Conservation (phyloP, 2,888 invertebrate species). For the Pocota personata region DNA sequence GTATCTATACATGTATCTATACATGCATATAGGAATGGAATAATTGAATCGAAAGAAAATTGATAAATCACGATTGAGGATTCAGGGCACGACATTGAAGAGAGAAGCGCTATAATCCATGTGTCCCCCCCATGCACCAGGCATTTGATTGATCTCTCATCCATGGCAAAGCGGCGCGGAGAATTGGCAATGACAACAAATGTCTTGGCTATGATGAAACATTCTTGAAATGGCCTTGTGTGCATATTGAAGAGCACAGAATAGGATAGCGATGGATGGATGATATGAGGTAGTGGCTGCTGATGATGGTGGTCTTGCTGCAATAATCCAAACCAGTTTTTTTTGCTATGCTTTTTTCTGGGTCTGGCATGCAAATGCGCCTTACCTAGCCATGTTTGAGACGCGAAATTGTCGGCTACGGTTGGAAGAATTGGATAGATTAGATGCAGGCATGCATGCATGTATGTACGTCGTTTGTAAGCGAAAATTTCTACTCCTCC, state of each 20-base stretch:
- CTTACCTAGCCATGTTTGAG: conserved; percentile 70
- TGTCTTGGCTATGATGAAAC: conserved; percentile 73
- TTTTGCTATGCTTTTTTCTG: conserved; percentile 33
- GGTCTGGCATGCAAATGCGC: conserved; percentile 72
- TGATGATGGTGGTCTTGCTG: conserved; percentile 62
- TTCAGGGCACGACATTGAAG: conserved; percentile 72
- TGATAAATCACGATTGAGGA: conserved; percentile 67
- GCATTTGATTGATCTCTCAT: conserved; percentile 71
- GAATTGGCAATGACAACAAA: conserved; percentile 74
- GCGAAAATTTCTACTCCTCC: conserved; percentile 38
- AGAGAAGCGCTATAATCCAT: conserved; percentile 51
- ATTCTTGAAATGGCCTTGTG: conserved; percentile 73
- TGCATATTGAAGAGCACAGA: conserved; percentile 71
- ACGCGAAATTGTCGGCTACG: conserved; percentile 72
- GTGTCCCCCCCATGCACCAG: conserved; percentile 7
- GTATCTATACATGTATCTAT: conserved; percentile 54
- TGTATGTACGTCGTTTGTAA: conserved; percentile 73
- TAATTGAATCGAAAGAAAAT: conserved; percentile 50
- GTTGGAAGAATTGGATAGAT: conserved; percentile 71
- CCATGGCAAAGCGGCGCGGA: conserved; percentile 62
- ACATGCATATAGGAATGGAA: conserved; percentile 16
- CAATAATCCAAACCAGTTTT: conserved; percentile 54
- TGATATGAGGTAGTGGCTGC: conserved; percentile 28
- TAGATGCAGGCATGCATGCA: conserved; percentile 72
- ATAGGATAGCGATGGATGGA: conserved; percentile 44